A percentile compares a stretch with the other conserved stretches of the same genome.
These are phyloP conservation scores for Trichosurus vulpecula DNA, from an alignment of 2,797 vertebrate genomes.

Conservation along the genomic window DNA sequence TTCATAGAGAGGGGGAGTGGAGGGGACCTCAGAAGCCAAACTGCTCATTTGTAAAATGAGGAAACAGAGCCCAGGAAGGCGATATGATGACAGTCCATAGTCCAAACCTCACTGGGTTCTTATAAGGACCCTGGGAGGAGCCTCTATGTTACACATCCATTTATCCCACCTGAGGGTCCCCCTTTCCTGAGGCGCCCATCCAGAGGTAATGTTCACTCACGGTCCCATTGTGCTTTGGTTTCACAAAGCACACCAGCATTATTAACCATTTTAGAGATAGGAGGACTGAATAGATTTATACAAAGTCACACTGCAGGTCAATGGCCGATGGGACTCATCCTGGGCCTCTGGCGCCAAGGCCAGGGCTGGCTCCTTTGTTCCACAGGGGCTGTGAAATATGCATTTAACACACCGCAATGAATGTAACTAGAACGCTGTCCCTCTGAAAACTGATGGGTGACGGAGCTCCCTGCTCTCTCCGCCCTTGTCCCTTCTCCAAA, in stretches of 20 bases:
- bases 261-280: background rate
- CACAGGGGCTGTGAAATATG: background rate
- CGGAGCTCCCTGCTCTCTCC: too few species aligned
- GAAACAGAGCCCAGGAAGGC: background rate
- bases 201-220: background rate
- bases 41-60: too few species aligned
- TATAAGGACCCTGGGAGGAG: background rate
- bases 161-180: background rate
- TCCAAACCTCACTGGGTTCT: background rate
- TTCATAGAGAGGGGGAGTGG: too few species aligned
- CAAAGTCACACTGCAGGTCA: too few species aligned
- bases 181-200: too few species aligned
- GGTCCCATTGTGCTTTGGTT: background rate
- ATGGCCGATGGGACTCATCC: too few species aligned
- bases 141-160: background rate
- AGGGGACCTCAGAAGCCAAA: too few species aligned
- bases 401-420: background rate
- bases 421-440: background rate
- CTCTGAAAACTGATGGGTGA: too few species aligned
- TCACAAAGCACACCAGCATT: background rate
- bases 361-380: background rate
- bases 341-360: background rate
- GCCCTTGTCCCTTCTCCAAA: too few species aligned
- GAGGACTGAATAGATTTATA: background rate
- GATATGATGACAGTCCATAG: background rate